Base-by-base conservation (phyloP, 2,797 vertebrate species). In the Pseudochirops cupreus region DNA sequence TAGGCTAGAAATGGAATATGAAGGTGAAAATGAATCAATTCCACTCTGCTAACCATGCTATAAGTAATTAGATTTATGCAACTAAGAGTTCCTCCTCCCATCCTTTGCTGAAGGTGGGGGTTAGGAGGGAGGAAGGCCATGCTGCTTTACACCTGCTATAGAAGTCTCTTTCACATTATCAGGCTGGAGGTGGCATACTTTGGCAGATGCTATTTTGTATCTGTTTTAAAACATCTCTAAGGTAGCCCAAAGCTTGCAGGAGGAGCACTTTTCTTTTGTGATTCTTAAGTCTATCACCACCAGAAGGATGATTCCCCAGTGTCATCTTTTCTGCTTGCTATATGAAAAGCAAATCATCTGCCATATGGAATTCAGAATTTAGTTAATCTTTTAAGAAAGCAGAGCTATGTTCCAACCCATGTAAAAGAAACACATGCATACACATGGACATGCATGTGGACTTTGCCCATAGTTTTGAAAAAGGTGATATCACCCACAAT, bases 61-160 rank as follows among this genome's bases (percentile, higher is more conserved):
- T 54, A 92, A 91, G 95, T 94, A 56, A 97, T 96, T 90, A 97
- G 94, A 92, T 39, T 95, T 89, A 90, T 56, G 95, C 91, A 97
- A 97, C 62, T 94, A 58, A 98, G 90, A 97, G 31, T 58, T 57
- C 96, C 92, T 94, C 96, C 96, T 97, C 96, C 94, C 91, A 90
- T 74, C 0, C 6, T 94, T 93, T 97, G 96, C 92, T 91, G 95
- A 93, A 93, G n/a, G 21, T 82, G 18, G 39, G 21, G 74, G 9
- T 46, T 46, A 39, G 39, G n/a, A 74, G 21, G 39, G 1, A 82
- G 74, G 91, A 74, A 94, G 7, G 96, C 96, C 97, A 95, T 2
- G 87, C 55, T 90, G 96, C 26, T 96, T 96, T 96, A 96, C 98
- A 98, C 96, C 98, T 98, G 98, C 97, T 97, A 93, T 91, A 90